phyloP scores from a whole-genome alignment of 2,797 vertebrate genomes.

The Fratercula arctica region DNA sequence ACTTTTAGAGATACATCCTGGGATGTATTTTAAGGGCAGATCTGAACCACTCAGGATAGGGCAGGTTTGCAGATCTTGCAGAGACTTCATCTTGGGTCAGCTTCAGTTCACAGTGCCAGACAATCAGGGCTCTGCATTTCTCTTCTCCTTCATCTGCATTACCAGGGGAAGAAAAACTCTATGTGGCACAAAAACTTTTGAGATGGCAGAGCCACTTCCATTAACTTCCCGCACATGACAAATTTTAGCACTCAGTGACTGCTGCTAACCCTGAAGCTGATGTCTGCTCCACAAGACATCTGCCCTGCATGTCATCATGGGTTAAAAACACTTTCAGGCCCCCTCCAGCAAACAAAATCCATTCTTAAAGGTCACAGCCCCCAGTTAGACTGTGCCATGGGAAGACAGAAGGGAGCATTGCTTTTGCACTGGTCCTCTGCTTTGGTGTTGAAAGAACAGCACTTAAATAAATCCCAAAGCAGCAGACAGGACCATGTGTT shows the following conservation, averaged over 20 bases:
- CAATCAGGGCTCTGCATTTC: neutral
- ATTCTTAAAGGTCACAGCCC: neutral
- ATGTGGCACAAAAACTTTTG: neutral
- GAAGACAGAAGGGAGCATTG: neutral
- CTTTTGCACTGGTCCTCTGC: neutral
- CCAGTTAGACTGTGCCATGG: rapidly evolving
- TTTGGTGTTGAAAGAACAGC: neutral
- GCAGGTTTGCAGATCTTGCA: neutral
- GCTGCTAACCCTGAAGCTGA: neutral
- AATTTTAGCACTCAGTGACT: neutral
- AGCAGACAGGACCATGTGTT: neutral
- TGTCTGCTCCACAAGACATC: neutral
- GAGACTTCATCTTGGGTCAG: neutral
- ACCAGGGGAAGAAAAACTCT: neutral
- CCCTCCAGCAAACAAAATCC: neutral
- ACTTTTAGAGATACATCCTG: neutral
- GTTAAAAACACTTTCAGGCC: neutral
- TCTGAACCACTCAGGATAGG: neutral
- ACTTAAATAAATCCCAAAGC: neutral
- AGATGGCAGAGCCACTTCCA: neutral
- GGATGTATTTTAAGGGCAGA: neutral
- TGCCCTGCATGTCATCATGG: neutral
- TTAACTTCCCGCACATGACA: neutral
- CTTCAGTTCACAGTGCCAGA: neutral
- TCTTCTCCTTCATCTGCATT: neutral